A percentile compares a stretch with the other conserved stretches of the same genome.
Conservation (phyloP, 1,140 invertebrate genomes). For the Formica exsecta region DNA sequence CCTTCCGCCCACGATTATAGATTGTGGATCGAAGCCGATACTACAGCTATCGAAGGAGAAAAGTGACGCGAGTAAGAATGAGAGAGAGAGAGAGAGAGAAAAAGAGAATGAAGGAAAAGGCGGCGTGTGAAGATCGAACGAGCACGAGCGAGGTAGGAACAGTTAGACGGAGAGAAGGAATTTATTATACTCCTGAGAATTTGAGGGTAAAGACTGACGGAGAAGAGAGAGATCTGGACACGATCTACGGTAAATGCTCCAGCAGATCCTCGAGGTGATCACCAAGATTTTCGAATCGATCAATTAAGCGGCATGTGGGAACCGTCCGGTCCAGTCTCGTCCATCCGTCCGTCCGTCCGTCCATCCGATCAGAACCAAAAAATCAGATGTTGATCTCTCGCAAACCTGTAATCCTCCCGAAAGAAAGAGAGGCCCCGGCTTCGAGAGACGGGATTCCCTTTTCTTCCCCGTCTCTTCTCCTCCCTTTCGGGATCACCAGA, state of each 20-base stretch:
- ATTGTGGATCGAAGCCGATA: constrained; percentile 55
- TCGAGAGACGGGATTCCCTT: constrained; percentile 72
- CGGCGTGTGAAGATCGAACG: constrained; percentile 32
- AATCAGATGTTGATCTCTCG: constrained; percentile 85
- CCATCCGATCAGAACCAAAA: constrained; percentile 81
- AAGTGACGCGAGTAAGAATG: constrained; percentile 12
- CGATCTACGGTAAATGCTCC: constrained; percentile 77
- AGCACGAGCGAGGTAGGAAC: constrained; percentile 32
- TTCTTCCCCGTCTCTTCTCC: constrained; percentile 46
- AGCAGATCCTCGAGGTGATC: constrained; percentile 82
- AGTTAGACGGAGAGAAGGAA: constrained; percentile 56
- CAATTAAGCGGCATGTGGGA: constrained; percentile 87
- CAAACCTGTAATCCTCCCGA: constrained; percentile 85
- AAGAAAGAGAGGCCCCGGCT: constrained; percentile 62
- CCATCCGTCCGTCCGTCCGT: constrained; percentile 80
- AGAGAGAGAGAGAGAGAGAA: background rate
- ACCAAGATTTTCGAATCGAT: constrained; percentile 86
- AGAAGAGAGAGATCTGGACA: constrained; percentile 69
- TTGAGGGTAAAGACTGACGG: constrained; percentile 48
- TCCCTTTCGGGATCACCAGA: constrained; percentile 34
- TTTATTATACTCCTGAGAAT: constrained; percentile 73
- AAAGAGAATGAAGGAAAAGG: background rate
- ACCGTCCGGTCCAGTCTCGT: constrained; percentile 80
- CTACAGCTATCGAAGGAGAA: constrained; percentile 11
- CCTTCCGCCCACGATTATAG: constrained; percentile 47